Percentiles rank a stretch among this genome's conserved stretches.
These are phyloP conservation scores for Ennomos quercinarius DNA, from an alignment of 2,888 invertebrate genomes.

Conservation along the genomic window DNA sequence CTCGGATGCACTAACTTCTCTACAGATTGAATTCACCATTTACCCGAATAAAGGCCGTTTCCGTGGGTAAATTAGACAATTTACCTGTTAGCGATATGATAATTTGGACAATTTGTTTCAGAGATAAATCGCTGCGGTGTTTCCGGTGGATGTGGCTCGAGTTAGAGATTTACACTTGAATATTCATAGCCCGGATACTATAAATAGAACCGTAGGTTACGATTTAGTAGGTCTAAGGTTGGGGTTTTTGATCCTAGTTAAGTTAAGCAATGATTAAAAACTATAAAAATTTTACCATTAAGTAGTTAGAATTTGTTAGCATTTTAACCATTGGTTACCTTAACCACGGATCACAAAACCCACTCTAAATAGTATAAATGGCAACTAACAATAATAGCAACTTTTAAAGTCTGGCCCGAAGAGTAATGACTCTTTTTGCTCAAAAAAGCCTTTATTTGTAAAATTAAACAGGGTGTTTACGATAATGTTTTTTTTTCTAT, in stretches of 20 bases:
- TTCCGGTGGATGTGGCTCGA: slow-evolving; percentile 21
- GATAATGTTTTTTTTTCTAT: too few relatives aligned
- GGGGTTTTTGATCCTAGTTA: too few relatives aligned
- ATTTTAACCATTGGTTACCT: too few relatives aligned
- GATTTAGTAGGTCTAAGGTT: not conserved
- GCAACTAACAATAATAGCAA: too few relatives aligned
- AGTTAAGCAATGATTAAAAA: too few relatives aligned
- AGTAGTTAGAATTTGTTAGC: too few relatives aligned
- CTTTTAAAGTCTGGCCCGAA: too few relatives aligned
- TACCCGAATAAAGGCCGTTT: slow-evolving; percentile 9
- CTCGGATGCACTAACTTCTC: slow-evolving; percentile 12
- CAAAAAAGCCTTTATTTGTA: too few relatives aligned
- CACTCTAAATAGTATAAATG: not conserved
- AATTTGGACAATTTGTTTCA: slow-evolving; percentile 35
- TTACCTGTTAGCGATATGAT: slow-evolving; percentile 40
- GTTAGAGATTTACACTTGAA: slow-evolving; percentile 24
- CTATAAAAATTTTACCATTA: too few relatives aligned
- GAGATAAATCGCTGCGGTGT: slow-evolving; percentile 29
- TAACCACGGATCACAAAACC: too few relatives aligned
- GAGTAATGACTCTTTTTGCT: too few relatives aligned
- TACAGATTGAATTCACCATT: not conserved
- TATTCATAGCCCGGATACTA: slow-evolving; percentile 20
- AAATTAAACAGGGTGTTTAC: too few relatives aligned
- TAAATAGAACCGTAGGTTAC: slow-evolving; percentile 1
- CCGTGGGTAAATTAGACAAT: slow-evolving; percentile 24